phyloP scores from a whole-genome alignment of 2,888 invertebrate species.

The Penaeus monodon region DNA sequence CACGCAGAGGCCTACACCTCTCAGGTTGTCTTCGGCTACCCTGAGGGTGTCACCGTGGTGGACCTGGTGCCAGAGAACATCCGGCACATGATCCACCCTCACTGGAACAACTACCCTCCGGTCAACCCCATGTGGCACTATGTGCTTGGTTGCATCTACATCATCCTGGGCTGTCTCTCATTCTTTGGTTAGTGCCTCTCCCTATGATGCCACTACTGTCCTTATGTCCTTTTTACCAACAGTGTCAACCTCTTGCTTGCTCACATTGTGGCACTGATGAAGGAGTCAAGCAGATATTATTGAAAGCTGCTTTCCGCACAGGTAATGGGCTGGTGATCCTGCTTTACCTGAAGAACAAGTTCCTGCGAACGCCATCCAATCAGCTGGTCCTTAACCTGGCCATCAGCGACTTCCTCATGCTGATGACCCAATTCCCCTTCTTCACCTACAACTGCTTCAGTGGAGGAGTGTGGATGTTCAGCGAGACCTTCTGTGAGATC shows the following conservation, averaged over 20 bases:
- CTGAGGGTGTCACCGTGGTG: constrained; percentile 37
- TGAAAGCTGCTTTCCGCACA: constrained; percentile 48
- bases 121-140: constrained; percentile 68
- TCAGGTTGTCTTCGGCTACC: constrained; percentile 34
- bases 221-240: no score
- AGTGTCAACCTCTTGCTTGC: no score
- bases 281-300: background rate
- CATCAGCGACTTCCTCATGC: constrained; percentile 90
- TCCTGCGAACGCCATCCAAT: constrained; percentile 76
- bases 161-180: constrained; percentile 58
- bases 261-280: background rate
- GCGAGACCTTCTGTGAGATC: constrained; percentile 50
- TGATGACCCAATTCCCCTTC: constrained; percentile 72
- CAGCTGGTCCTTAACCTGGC: constrained; percentile 91
- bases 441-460: constrained; percentile 60
- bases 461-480: constrained; percentile 60
- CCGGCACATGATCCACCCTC: constrained; percentile 67
- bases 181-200: constrained; percentile 10
- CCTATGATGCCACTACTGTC: no score
- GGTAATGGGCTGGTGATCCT: constrained; percentile 67
- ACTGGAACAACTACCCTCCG: constrained; percentile 68
- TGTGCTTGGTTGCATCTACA: constrained; percentile 66
- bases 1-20: constrained; percentile 7
- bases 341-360: constrained; percentile 66
- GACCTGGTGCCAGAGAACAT: constrained; percentile 66